A percentile compares a stretch with the other conserved stretches of the same genome.
Evolutionary conservation across 2,113 vertebrate species (phyloP).

Genomic region (Forbesichthys papilliferus): DNA sequence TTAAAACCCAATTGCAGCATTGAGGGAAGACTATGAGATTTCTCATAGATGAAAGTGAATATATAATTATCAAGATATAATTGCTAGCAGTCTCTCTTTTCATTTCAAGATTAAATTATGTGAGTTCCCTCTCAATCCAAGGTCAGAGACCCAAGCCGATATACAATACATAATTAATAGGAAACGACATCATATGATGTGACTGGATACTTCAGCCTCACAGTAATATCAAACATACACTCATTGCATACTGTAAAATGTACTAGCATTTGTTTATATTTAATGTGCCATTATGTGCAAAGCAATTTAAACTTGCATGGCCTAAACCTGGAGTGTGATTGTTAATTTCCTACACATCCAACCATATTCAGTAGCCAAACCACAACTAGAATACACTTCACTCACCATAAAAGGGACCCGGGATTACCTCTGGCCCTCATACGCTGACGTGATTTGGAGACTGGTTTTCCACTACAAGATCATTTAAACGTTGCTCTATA

Average conservation of each 20-base stretch:
- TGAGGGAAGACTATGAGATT: conserved; percentile 42
- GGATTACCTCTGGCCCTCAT: conserved; percentile 29
- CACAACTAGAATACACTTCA: conserved; percentile 34
- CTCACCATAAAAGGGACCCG: conserved; percentile 42
- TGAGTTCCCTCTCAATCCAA: conserved; percentile 84
- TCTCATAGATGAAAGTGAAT: conserved; percentile 88
- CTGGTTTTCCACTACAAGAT: conserved; percentile 35
- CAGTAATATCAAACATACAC: conserved; percentile 59
- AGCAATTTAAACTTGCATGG: conserved; percentile 3
- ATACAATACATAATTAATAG: conserved; percentile 85
- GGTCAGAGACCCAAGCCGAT: conserved; percentile 79
- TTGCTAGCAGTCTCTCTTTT: conserved; percentile 90
- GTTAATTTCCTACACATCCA: conserved; percentile 43
- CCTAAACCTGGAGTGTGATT: conserved; percentile 21
- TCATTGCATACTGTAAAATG: conserved; percentile 25
- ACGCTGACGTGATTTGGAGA: conserved; percentile 41
- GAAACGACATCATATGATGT: conserved; percentile 72
- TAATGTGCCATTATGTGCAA: conserved; percentile 22
- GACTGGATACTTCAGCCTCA: conserved; percentile 82
- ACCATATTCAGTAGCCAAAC: conserved; percentile 44
- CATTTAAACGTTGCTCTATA: conserved; percentile 29
- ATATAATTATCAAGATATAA: conserved; percentile 92
- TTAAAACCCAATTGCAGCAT: conserved; percentile 28
- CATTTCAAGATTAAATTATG: conserved; percentile 93
- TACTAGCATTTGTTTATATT: conserved; percentile 46